Conservation (phyloP, 1,140 invertebrate species). For the Pentalonia nigronervosa region DNA sequence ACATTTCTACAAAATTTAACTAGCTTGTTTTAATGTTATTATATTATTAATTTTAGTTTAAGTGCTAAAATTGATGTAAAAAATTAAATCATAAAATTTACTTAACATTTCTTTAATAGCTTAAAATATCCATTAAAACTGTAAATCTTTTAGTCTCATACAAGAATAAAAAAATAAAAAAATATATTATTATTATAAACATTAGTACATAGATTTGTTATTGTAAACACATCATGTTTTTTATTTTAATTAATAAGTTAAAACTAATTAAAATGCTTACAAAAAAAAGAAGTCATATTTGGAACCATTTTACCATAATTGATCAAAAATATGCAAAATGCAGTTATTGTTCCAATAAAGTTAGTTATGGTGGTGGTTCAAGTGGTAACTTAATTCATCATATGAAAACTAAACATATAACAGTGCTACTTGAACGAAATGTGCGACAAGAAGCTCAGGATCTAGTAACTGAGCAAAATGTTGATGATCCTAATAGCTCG, state of each 20-base stretch:
- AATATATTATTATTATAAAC: too few relatives aligned
- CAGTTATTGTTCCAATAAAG: background rate
- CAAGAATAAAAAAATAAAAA: too few relatives aligned
- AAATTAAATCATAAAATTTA: too few relatives aligned
- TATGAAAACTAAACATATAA: background rate
- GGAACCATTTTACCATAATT: background rate
- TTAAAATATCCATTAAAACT: too few relatives aligned
- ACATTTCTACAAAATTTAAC: too few relatives aligned
- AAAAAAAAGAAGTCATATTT: background rate
- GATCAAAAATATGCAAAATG: background rate
- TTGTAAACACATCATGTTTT: background rate
- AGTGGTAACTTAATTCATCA: background rate
- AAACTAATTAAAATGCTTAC: background rate
- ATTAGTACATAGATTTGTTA: too few relatives aligned
- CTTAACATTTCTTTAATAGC: too few relatives aligned
- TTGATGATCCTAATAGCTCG: background rate
- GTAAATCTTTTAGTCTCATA: too few relatives aligned
- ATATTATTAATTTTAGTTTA: too few relatives aligned
- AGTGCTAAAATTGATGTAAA: too few relatives aligned
- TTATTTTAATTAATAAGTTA: constrained; percentile 14
- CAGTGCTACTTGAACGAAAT: background rate
- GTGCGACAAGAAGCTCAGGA: background rate
- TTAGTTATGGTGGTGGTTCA: constrained; percentile 26
- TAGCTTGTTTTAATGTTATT: too few relatives aligned
- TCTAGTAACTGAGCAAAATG: background rate